Base-by-base conservation (phyloP, 2,797 vertebrate species). In the Clarias platycephalus region DNA sequence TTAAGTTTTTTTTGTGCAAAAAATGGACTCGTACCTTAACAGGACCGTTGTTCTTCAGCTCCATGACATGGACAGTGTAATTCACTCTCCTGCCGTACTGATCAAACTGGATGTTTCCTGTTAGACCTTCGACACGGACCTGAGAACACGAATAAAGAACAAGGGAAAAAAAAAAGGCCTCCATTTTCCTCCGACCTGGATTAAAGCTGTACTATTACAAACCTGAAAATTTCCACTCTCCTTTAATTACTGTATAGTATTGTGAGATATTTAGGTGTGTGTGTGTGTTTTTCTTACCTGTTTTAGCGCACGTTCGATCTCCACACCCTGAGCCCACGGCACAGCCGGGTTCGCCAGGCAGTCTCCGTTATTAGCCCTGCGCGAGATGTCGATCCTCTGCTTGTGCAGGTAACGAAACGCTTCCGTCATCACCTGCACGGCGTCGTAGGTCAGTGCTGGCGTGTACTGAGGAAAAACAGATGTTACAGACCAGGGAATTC, bases 71-170 rank as follows among this genome's bases (percentile, higher is more conserved):
- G 88, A 99, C 97, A 3, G 97, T 97, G 91, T 97, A 99, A 94
- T 99, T 99, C 87, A 99, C 97, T 93, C 98, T 95, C 90, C 97
- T 99, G 87, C 98, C 98, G 22, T 99, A 97, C 89, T 99, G 98
- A 92, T 99, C 98, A 92, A 99, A 99, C 90, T 99, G 98, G 91
- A 99, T 99, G 92, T 98, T 99, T 89, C 98, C 98, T 26, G 98
- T 97, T 78, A 99, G 94, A 62, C 98, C 98, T 92, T 99, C 98
- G 64, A 99, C 97, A 8, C 96, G 97, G 79, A 99, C 98, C 98
- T 99, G 18, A 44, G 81, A 34, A 62, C 80, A 82, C 31, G 66
- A 53, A 81, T 60, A 3, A 34, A 7, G 24, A 75, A 22, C 12
- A 57, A 20, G 22, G 18, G 60, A 5, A 10, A 70, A 71, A 5